Evolutionary conservation across 2,797 vertebrate species (phyloP).

Genomic region (Acanthurus lineatus): DNA sequence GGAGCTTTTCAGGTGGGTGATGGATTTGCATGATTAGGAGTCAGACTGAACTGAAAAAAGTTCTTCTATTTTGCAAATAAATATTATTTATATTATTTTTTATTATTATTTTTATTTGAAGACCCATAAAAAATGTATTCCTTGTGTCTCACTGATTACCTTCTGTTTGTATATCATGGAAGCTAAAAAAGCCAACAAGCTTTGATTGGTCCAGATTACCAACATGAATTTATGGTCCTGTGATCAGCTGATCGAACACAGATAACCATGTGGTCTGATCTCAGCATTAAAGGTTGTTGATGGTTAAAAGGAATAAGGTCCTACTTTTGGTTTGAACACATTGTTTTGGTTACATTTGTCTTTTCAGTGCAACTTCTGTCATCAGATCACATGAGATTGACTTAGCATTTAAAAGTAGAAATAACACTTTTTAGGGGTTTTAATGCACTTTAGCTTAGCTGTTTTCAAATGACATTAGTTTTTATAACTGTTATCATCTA

Average conservation of each 20-base stretch:
- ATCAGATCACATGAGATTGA: background rate
- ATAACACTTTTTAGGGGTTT: constrained; percentile 4
- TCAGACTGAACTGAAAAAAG: too few relatives aligned
- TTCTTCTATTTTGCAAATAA: too few relatives aligned
- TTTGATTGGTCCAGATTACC: background rate
- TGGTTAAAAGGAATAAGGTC: background rate
- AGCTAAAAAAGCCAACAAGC: too few relatives aligned
- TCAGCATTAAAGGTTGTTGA: background rate
- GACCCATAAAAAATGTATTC: too few relatives aligned
- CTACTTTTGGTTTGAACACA: background rate
- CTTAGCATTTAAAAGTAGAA: constrained; percentile 11
- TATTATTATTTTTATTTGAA: background rate
- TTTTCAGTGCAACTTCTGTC: constrained; percentile 9
- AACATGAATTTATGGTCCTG: background rate
- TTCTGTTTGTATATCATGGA: too few relatives aligned
- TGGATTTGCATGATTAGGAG: too few relatives aligned
- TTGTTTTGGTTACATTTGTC: constrained; percentile 21
- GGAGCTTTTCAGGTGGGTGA: too few relatives aligned
- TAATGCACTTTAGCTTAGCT: constrained; percentile 4
- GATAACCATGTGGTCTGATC: constrained; percentile 20
- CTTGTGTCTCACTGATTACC: too few relatives aligned
- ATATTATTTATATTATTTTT: constrained; percentile 1
- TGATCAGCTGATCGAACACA: background rate
- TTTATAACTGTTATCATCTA: background rate
- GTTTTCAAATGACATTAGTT: background rate